Conservation (phyloP, 2,797 vertebrate species). For the Fistularia commersonii region DNA sequence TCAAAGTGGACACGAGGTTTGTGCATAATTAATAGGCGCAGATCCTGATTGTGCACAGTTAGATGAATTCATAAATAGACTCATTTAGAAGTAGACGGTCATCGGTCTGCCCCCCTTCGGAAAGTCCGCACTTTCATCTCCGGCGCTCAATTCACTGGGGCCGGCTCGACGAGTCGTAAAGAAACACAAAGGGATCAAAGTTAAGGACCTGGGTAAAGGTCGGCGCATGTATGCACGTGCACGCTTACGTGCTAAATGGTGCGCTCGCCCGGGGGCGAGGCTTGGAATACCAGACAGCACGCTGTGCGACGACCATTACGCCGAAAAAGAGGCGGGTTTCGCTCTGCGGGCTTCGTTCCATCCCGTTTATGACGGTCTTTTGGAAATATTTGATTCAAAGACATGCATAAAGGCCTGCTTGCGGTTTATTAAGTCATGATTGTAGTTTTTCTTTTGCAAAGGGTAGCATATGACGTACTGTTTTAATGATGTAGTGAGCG, state of each 20-base stretch:
- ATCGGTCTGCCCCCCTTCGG: constrained; percentile 74
- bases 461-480: constrained; percentile 1
- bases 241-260: constrained; percentile 32
- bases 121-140: constrained; percentile 87
- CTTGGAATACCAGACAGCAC: constrained; percentile 63
- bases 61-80: constrained; percentile 37
- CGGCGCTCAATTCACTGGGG: constrained; percentile 78
- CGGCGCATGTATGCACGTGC: constrained; percentile 50
- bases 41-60: constrained; percentile 9
- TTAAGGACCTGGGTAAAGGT: constrained; percentile 78
- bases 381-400: constrained; percentile 49
- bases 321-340: constrained; percentile 61
- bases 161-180: constrained; percentile 77
- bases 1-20: constrained; percentile 45
- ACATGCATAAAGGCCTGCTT: constrained; percentile 57
- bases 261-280: constrained; percentile 63
- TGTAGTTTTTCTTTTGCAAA: constrained; percentile 48
- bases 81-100: constrained; percentile 46
- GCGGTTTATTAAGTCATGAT: constrained; percentile 59
- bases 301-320: constrained; percentile 65
- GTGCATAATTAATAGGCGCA: constrained; percentile 2
- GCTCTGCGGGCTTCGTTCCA: constrained; percentile 61
- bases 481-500: not conserved
- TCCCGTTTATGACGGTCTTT: constrained; percentile 61
- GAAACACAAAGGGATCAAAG: constrained; percentile 90